Base-by-base conservation (phyloP, 2,797 vertebrate genomes). In the Protonibea diacanthus region DNA sequence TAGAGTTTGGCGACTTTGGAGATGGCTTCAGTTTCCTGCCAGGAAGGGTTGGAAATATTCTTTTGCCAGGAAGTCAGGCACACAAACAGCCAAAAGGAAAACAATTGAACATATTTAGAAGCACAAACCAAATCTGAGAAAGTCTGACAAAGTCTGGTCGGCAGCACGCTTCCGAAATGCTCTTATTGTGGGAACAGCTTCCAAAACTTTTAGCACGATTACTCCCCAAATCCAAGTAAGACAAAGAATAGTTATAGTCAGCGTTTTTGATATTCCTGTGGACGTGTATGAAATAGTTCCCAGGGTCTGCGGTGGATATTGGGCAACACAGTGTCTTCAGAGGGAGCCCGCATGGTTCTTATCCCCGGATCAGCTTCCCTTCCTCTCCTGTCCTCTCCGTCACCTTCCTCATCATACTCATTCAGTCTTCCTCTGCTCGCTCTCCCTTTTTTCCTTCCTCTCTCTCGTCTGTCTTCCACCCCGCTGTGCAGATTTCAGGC, bases 331-430 rank as follows among this genome's bases (percentile, higher is more conserved):
- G 2, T 7, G 62, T 60, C 51, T 10, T n/a, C 56, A 27, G 25
- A 38, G 12, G 20, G 6, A 4, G 8, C 1, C 51, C 42, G 27
- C 20, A 6, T 8, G 20, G 42, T 52, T 48, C 47, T 20, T 6
- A 45, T 13, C 23, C 33, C 6, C n/a, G 15, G 20, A 23, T 57
- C 45, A 40, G 56, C 14, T 21, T 14, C 7, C 15, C 44, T 14
- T 60, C 33, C 71, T 53, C 29, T 47, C 38, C 18, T 15, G 56
- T 55, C 57, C 69, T 76, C 58, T 76, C 53, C 2, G 33, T 74
- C 78, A 51, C 74, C 71, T 59, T 21, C 12, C 67, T 65, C 25
- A 18, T 57, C 23, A 3, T 69, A 53, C 78, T 82, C 76, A 56
- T 14, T 58, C 78, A 0, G 42, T 69, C 49, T 10, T 60, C 71